These are phyloP conservation scores for Ptyas mucosa DNA, from an alignment of 2,113 vertebrate species.

Conservation along the genomic window DNA sequence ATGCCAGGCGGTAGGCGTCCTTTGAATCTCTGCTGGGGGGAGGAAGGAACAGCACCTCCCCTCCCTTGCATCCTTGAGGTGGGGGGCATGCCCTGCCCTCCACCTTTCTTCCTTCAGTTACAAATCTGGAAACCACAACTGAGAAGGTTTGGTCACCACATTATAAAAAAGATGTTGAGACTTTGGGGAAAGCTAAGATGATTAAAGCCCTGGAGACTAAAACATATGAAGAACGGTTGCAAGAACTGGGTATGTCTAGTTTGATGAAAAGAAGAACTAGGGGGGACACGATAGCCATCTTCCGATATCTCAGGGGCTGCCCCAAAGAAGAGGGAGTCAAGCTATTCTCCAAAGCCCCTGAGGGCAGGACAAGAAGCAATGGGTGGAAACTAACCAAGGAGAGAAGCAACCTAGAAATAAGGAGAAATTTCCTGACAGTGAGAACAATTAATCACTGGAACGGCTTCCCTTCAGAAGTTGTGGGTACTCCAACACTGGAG, in stretches of 20 bases:
- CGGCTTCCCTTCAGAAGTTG: not conserved
- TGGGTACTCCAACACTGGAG: not conserved
- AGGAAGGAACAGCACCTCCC: not conserved
- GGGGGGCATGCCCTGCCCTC: not conserved
- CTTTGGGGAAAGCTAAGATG: not conserved
- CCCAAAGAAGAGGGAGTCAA: not conserved
- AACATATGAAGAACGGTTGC: not conserved
- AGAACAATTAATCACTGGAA: not conserved
- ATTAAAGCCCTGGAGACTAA: not conserved
- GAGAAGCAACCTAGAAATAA: not conserved
- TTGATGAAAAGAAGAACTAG: not conserved
- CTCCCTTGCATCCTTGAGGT: not conserved
- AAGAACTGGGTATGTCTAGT: not conserved
- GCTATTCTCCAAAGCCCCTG: not conserved
- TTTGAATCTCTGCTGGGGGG: not conserved
- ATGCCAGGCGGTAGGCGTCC: not conserved
- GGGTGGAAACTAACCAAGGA: not conserved
- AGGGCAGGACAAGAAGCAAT: not conserved
- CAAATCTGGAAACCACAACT: not conserved
- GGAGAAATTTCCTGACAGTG: not conserved
- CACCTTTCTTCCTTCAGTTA: not conserved
- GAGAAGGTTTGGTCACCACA: not conserved
- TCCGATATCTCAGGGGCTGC: not conserved
- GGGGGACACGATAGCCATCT: fast-evolving
- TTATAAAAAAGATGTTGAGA: not conserved